A percentile compares a stretch with the other conserved stretches of the same genome.
These are phyloP conservation scores for Dicerorhinus sumatrensis DNA, from an alignment of 2,113 vertebrate species.

Conservation along the genomic window DNA sequence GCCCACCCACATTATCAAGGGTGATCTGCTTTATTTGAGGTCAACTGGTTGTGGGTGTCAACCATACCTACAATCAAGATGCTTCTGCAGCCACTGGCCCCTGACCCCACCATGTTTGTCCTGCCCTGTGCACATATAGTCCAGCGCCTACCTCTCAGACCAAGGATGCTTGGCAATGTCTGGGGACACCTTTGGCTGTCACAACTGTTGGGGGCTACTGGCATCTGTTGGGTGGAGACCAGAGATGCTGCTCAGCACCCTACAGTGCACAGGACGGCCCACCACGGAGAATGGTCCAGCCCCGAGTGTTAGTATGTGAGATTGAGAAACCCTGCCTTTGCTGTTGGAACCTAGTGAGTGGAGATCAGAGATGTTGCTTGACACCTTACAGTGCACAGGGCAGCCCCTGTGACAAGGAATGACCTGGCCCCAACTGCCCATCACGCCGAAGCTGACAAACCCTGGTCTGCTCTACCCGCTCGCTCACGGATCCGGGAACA, in stretches of 20 bases:
- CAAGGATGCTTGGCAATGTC: neutral
- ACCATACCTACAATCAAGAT: rapidly evolving
- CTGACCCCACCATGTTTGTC: rapidly evolving
- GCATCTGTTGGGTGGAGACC: neutral
- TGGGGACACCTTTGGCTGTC: neutral
- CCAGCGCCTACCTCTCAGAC: neutral
- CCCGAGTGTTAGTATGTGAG: neutral
- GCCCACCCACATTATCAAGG: neutral
- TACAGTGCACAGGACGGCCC: neutral
- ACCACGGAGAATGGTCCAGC: neutral
- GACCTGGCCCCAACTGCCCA: neutral
- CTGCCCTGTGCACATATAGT: no score
- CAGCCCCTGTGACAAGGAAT: neutral
- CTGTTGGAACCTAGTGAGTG: neutral
- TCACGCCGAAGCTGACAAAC: no score
- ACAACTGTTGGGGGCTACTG: neutral
- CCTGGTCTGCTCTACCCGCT: no score
- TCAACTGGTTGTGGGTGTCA: neutral
- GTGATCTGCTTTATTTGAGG: neutral
- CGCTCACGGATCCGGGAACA: no score
- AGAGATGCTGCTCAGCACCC: neutral
- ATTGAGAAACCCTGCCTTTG: neutral
- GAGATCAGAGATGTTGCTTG: no score
- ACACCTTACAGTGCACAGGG: neutral
- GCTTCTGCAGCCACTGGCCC: no score